phyloP scores from a whole-genome alignment of 2,888 invertebrate genomes.

The Drosophila subquinaria region DNA sequence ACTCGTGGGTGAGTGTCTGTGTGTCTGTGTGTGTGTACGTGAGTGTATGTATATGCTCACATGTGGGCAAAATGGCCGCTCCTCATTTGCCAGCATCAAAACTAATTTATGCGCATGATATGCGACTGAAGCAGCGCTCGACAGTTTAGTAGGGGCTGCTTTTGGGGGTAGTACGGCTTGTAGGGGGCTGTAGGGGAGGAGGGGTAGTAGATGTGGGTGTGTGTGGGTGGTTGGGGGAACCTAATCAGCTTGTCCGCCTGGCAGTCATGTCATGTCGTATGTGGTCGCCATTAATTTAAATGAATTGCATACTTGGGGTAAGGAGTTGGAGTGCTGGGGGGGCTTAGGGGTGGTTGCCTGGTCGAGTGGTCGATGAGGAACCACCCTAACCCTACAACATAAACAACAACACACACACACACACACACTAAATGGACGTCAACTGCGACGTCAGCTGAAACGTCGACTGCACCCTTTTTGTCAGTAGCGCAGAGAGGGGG shows the following conservation, averaged over 20 bases:
- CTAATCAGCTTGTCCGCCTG: constrained; percentile 45
- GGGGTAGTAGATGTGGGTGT: neutral
- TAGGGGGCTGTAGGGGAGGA: neutral
- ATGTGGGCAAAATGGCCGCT: constrained; percentile 69
- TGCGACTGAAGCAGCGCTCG: constrained; percentile 12
- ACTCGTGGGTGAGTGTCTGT: neutral
- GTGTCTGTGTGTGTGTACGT: constrained; percentile 11
- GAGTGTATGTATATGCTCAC: constrained; percentile 28
- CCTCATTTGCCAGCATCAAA: constrained; percentile 75
- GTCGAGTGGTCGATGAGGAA: constrained; percentile 20
- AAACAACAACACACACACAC: constrained; percentile 4
- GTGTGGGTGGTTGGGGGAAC: constrained; percentile 1
- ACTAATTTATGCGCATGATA: constrained; percentile 76
- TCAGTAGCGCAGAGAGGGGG: constrained; percentile 19
- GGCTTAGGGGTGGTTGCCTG: neutral
- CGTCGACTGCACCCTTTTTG: constrained; percentile 69
- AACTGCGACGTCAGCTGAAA: constrained; percentile 36
- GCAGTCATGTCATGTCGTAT: constrained; percentile 40
- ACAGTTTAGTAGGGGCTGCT: neutral
- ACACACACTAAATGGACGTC: constrained; percentile 44
- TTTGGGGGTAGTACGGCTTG: neutral
- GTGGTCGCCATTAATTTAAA: constrained; percentile 75
- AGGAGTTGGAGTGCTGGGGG: neutral
- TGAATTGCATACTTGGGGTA: constrained; percentile 19
- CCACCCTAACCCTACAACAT: constrained; percentile 12